Percentiles rank a stretch among this genome's conserved stretches.
phyloP scores from a whole-genome alignment of 1,140 invertebrate species.

The Euwallacea similis region DNA sequence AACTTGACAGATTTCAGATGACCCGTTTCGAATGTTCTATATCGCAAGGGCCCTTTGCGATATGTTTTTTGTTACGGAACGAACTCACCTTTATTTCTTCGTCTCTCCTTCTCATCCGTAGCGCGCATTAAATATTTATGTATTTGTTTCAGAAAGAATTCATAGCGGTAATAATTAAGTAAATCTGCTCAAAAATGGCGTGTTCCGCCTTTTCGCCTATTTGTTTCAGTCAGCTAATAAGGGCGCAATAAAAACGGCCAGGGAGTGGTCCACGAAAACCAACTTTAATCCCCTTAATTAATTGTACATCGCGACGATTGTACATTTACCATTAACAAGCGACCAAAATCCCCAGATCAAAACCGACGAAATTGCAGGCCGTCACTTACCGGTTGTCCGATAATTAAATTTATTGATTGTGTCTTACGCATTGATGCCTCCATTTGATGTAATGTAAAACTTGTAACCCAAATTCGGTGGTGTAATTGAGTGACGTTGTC shows the following conservation, averaged over 20 bases:
- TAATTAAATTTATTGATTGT: constrained; percentile 32
- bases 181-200: neutral
- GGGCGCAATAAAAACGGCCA: constrained; percentile 23
- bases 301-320: constrained; percentile 26
- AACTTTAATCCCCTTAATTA: constrained; percentile 29
- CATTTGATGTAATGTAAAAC: neutral
- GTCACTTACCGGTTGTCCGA: constrained; percentile 22
- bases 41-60: constrained; percentile 20
- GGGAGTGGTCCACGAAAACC: constrained; percentile 19
- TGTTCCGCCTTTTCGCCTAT: constrained; percentile 9
- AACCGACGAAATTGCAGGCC: constrained; percentile 21
- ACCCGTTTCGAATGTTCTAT: constrained; percentile 16
- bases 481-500: constrained; percentile 1
- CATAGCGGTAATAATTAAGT: no score
- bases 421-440: constrained; percentile 18
- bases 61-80: constrained; percentile 7
- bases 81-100: constrained; percentile 23
- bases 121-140: constrained; percentile 21
- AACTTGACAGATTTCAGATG: constrained; percentile 34
- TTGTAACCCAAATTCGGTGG: neutral
- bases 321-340: constrained; percentile 29
- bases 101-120: constrained; percentile 6
- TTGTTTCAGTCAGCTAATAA: constrained; percentile 28
- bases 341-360: constrained; percentile 32
- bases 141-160: neutral